Evolutionary conservation across 2,113 vertebrate species (phyloP).

Genomic region (Neoarius graeffei): DNA sequence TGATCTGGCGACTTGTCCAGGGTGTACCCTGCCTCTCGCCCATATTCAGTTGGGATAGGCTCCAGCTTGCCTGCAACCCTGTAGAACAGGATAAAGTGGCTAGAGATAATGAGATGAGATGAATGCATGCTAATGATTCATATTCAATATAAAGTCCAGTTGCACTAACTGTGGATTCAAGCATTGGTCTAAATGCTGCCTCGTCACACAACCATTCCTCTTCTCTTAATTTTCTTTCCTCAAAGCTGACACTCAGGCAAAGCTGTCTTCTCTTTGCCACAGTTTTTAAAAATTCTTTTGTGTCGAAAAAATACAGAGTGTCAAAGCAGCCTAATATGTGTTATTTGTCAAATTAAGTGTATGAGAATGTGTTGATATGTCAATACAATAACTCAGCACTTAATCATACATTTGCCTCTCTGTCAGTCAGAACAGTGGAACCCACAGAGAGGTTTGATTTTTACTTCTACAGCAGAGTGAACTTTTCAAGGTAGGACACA

Average conservation of each 20-base stretch:
- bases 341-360: not conserved
- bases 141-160: not conserved
- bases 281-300: not conserved
- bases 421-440: not conserved
- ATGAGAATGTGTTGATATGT: not conserved
- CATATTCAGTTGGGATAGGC: too few species aligned
- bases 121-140: not conserved
- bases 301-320: not conserved
- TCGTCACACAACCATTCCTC: not conserved
- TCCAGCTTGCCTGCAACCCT: too few species aligned
- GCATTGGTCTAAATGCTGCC: not conserved
- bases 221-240: not conserved
- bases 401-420: not conserved
- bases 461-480: slow-evolving; percentile 37
- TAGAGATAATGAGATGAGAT: too few species aligned
- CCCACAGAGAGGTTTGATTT: slow-evolving; percentile 13
- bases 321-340: not conserved
- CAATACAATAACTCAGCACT: not conserved
- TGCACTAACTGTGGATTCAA: not conserved
- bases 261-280: not conserved
- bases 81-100: too few species aligned
- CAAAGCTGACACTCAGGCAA: not conserved
- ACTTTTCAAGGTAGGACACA: slow-evolving; percentile 47
- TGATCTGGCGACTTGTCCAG: too few species aligned
- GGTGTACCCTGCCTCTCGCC: too few species aligned